A percentile compares a stretch with the other conserved stretches of the same genome.
These are phyloP conservation scores for Synergus umbraculus DNA, from an alignment of 2,888 invertebrate species.

Conservation along the genomic window DNA sequence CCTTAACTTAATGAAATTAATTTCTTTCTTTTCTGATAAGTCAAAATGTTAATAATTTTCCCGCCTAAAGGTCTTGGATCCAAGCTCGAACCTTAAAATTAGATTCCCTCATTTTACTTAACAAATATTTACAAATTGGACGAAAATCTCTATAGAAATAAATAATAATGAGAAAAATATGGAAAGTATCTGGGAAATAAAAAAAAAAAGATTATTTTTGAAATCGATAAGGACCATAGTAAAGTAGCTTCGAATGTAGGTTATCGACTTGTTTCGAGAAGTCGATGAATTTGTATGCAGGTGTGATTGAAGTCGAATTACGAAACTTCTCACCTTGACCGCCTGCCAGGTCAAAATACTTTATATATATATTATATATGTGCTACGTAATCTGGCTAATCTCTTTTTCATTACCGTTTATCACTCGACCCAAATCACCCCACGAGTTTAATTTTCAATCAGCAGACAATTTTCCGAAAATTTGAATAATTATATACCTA, in stretches of 20 bases:
- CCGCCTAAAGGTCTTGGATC: too few species aligned
- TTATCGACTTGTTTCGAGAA: conserved; percentile 57
- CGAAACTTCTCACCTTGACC: conserved; percentile 74
- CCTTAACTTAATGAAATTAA: too few species aligned
- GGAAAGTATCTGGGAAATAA: too few species aligned
- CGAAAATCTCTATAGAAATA: too few species aligned
- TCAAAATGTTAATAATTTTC: too few species aligned
- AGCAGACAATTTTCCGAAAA: not conserved
- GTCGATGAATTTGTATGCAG: conserved; percentile 65
- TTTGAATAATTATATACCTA: not conserved
- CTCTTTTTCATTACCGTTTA: not conserved
- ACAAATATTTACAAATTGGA: too few species aligned
- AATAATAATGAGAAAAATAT: too few species aligned
- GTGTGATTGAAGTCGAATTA: conserved; percentile 66
- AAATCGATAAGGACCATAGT: conserved; percentile 18
- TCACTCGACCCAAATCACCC: not conserved
- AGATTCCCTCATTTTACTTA: too few species aligned
- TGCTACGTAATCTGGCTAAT: not conserved
- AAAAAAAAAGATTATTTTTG: too few species aligned
- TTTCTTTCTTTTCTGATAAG: too few species aligned
- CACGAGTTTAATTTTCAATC: conserved; percentile 5
- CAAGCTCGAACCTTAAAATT: too few species aligned
- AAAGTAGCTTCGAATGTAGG: conserved; percentile 52
- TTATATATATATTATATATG: not conserved
- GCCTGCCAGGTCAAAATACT: conserved; percentile 61